These are phyloP conservation scores for Numenius phaeopus DNA, from an alignment of 2,797 vertebrate genomes.

Conservation along the genomic window DNA sequence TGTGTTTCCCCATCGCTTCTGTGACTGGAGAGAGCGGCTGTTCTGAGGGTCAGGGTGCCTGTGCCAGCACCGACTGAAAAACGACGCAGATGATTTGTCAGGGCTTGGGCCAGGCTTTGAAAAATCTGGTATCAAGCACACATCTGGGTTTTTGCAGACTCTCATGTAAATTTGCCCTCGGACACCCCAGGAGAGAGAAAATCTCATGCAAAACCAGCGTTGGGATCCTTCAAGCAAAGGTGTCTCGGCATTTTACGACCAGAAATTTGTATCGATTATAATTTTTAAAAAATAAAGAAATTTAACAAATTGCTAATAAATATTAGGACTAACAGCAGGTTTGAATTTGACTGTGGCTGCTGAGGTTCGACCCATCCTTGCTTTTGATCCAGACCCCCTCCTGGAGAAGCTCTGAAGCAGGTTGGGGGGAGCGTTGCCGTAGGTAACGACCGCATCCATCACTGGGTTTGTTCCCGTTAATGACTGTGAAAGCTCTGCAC, in stretches of 20 bases:
- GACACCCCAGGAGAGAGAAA: not conserved
- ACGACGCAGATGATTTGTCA: not conserved
- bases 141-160: not conserved
- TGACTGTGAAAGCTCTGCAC: not conserved
- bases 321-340: not conserved
- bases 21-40: not conserved
- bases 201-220: not conserved
- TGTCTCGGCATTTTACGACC: accelerated
- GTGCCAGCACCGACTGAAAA: not conserved
- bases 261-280: not conserved
- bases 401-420: not conserved
- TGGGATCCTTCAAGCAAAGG: not conserved
- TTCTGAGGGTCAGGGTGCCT: not conserved
- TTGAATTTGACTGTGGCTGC: not conserved
- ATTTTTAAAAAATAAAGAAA: not conserved
- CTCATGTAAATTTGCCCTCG: not conserved
- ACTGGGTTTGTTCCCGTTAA: not conserved
- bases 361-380: not conserved
- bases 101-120: not conserved
- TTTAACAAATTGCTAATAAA: not conserved
- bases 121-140: not conserved
- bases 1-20: not conserved
- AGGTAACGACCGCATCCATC: not conserved
- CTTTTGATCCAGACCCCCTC: not conserved
- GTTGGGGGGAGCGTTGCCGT: not conserved